Conservation (phyloP, 1,140 invertebrate genomes). For the Eumaeus atala region DNA sequence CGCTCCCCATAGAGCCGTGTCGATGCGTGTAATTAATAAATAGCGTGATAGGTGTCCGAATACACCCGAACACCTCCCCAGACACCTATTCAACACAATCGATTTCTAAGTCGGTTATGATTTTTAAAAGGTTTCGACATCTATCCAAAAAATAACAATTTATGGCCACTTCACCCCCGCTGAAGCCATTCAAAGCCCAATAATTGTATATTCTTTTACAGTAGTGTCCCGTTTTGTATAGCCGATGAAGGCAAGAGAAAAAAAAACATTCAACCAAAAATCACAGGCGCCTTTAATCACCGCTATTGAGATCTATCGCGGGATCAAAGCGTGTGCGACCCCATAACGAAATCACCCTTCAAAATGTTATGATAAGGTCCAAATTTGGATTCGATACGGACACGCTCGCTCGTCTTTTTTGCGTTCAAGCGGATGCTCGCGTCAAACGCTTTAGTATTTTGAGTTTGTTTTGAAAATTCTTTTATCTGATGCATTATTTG, state of each 20-base stretch:
- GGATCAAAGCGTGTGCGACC: conserved; percentile 59
- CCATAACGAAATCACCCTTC: conserved; percentile 52
- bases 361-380: conserved; percentile 59
- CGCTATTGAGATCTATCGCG: conserved; percentile 72
- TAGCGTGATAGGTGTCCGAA: conserved; percentile 35
- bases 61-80: conserved; percentile 42
- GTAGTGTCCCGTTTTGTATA: conserved; percentile 69
- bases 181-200: conserved; percentile 70
- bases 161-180: conserved; percentile 71
- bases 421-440: conserved; percentile 67
- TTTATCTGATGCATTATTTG: conserved; percentile 72
- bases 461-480: conserved; percentile 75
- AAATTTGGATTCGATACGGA: conserved; percentile 49
- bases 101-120: conserved; percentile 51
- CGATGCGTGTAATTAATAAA: conserved; percentile 59
- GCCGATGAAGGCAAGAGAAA: conserved; percentile 59
- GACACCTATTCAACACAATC: conserved; percentile 58
- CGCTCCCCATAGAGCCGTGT: conserved; percentile 1
- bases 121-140: conserved; percentile 65
- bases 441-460: conserved; percentile 73
- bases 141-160: conserved; percentile 64
- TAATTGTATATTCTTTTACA: conserved; percentile 75
- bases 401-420: conserved; percentile 57
- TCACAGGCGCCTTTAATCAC: conserved; percentile 73
- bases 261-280: conserved; percentile 71